phyloP scores from a whole-genome alignment of 2,797 vertebrate species.

The Phoebastria nigripes region DNA sequence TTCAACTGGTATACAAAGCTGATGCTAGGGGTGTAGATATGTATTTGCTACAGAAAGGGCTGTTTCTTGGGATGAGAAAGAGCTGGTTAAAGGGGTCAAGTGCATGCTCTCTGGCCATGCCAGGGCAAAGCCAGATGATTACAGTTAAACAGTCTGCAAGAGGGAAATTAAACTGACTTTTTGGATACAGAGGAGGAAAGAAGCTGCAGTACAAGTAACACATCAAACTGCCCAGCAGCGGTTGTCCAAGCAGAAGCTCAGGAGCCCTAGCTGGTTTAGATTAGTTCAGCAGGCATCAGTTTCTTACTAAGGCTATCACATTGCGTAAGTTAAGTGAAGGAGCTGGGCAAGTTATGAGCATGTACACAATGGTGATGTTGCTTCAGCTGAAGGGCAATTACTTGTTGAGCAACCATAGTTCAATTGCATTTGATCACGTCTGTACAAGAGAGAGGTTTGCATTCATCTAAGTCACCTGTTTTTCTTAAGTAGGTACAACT shows the following conservation, averaged over 20 bases:
- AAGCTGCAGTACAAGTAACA: background rate
- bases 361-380: background rate
- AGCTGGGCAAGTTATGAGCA: background rate
- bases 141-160: background rate
- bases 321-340: conserved; percentile 1
- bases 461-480: background rate
- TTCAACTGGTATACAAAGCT: background rate
- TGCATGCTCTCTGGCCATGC: background rate
- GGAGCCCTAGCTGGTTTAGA: background rate
- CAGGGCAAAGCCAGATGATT: background rate
- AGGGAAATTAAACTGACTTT: background rate
- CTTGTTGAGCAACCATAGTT: conserved; percentile 24
- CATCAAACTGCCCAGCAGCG: background rate
- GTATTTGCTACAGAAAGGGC: background rate
- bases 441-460: background rate
- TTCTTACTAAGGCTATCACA: background rate
- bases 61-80: background rate
- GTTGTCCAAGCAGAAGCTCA: background rate
- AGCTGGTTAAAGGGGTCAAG: background rate
- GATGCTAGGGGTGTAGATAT: background rate
- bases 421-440: background rate
- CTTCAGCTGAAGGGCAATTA: conserved; percentile 28
- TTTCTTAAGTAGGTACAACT: background rate
- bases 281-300: background rate
- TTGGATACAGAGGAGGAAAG: background rate